Percentiles rank a stretch among this genome's conserved stretches.
These are phyloP conservation scores for Zaprionus taronus DNA, from an alignment of 1,140 invertebrate species.

Conservation along the genomic window DNA sequence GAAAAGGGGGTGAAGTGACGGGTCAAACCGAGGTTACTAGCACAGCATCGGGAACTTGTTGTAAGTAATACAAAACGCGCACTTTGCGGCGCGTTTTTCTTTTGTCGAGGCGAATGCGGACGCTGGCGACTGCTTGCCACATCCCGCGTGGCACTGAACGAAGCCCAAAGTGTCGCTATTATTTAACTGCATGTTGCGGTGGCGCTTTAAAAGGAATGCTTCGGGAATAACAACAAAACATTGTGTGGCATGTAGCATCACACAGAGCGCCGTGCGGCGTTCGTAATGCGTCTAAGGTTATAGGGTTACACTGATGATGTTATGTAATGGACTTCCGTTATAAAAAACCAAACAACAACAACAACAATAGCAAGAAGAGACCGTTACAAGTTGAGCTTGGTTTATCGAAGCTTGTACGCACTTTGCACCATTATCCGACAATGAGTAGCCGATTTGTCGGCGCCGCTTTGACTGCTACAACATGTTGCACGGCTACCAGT, in stretches of 20 bases:
- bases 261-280: not conserved
- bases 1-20: not conserved
- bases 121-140: not conserved
- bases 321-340: slow-evolving; percentile 51
- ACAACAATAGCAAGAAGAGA: not conserved
- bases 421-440: slow-evolving; percentile 51
- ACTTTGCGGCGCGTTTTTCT: slow-evolving; percentile 69
- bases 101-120: slow-evolving; percentile 22
- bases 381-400: slow-evolving; percentile 13
- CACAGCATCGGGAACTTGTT: slow-evolving; percentile 18
- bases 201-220: slow-evolving; percentile 61
- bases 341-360: slow-evolving; percentile 12
- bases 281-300: slow-evolving; percentile 49
- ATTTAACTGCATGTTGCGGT: slow-evolving; percentile 68
- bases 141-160: slow-evolving; percentile 40
- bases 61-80: slow-evolving; percentile 72
- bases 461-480: slow-evolving; percentile 43
- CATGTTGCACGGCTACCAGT: slow-evolving; percentile 36
- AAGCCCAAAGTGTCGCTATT: slow-evolving; percentile 78
- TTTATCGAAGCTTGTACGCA: slow-evolving; percentile 28
- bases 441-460: slow-evolving; percentile 55
- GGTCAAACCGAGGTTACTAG: slow-evolving; percentile 4
- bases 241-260: slow-evolving; percentile 1
- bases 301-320: slow-evolving; percentile 57
- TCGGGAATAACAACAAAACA: slow-evolving; percentile 46